phyloP scores from a whole-genome alignment of 2,797 vertebrate species.

The Melanotaenia parkinsoni region DNA sequence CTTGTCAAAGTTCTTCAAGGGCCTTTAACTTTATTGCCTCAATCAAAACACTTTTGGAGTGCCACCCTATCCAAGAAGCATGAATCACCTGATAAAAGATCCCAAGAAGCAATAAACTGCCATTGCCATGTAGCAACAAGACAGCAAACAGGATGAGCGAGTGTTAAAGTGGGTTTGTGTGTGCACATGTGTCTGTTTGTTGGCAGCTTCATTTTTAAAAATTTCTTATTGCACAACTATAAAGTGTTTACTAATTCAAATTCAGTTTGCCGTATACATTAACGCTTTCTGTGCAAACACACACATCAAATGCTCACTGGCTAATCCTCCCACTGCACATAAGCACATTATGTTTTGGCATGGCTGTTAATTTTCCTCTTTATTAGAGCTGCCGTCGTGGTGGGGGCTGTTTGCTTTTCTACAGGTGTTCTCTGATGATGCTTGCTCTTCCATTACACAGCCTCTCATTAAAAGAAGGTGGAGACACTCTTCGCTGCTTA shows the following conservation, averaged over 20 bases:
- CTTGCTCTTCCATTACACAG: conserved; percentile 39
- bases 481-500: conserved; percentile 23
- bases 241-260: conserved; percentile 13
- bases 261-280: not conserved
- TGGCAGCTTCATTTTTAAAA: conserved; percentile 10
- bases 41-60: conserved; percentile 62
- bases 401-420: conserved; percentile 55
- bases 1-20: conserved; percentile 60
- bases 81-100: conserved; percentile 68
- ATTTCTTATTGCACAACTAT: conserved; percentile 11
- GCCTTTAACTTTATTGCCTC: conserved; percentile 67
- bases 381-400: conserved; percentile 56
- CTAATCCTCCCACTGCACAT: conserved; percentile 24
- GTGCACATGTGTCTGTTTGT: not conserved
- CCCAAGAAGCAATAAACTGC: conserved; percentile 46
- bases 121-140: conserved; percentile 38
- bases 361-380: conserved; percentile 61
- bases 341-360: conserved; percentile 56
- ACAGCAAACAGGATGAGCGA: conserved; percentile 13
- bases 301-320: conserved; percentile 21
- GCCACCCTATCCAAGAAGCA: conserved; percentile 57
- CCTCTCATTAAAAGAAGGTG: conserved; percentile 65
- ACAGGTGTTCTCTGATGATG: conserved; percentile 70
- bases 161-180: not conserved
- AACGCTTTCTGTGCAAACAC: conserved; percentile 11